These are phyloP conservation scores for Trichopoda pennipes DNA, from an alignment of 2,888 invertebrate genomes.

Conservation along the genomic window DNA sequence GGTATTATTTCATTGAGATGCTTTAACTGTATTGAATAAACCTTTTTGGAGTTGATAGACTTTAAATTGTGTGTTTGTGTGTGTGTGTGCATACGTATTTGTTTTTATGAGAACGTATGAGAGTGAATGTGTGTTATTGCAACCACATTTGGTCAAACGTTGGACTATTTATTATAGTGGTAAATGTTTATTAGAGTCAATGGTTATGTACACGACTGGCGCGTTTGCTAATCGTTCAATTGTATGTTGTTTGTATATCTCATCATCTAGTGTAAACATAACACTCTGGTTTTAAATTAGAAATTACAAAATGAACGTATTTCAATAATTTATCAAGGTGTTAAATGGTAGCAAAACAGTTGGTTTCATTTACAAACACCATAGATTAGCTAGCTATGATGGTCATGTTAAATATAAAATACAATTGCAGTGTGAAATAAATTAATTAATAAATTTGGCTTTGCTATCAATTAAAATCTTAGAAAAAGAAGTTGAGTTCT, in stretches of 20 bases:
- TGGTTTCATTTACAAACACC: not conserved
- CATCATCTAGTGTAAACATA: slow-evolving; percentile 34
- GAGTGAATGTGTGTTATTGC: not conserved
- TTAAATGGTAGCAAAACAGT: slow-evolving; percentile 19
- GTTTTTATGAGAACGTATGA: not conserved
- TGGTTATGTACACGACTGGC: slow-evolving; percentile 12
- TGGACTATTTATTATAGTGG: slow-evolving; percentile 46
- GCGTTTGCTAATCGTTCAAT: not conserved
- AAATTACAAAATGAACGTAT: slow-evolving; percentile 6
- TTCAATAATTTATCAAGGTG: slow-evolving; percentile 40
- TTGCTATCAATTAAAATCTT: not conserved
- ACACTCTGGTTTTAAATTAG: slow-evolving; percentile 28
- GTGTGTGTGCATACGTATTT: not conserved
- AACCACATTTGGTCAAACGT: slow-evolving; percentile 52
- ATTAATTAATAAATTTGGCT: not conserved
- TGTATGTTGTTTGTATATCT: not conserved
- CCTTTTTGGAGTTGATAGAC: slow-evolving; percentile 28
- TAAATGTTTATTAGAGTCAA: slow-evolving; percentile 29
- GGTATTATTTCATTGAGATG: slow-evolving; percentile 29
- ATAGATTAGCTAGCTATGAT: not conserved
- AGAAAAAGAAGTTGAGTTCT: too few species aligned
- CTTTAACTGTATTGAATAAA: not conserved
- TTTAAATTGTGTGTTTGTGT: not conserved
- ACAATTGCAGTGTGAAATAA: not conserved
- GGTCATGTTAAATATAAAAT: not conserved